Evolutionary conservation across 2,888 invertebrate genomes (phyloP), one percentile per base, ranked within the genome.

Genomic region (Athalia rosae): DNA sequence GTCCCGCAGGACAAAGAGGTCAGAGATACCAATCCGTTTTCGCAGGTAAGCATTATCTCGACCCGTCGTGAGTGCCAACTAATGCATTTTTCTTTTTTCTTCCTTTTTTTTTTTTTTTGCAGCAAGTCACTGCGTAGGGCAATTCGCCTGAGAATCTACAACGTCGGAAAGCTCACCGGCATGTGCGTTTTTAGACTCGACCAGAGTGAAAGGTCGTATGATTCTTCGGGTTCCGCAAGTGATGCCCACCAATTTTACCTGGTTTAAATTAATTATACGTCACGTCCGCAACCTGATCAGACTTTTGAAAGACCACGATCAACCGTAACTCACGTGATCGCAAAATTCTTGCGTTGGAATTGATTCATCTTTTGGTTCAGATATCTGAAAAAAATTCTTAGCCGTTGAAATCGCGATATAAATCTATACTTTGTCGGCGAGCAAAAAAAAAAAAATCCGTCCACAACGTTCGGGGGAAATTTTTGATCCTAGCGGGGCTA

Each of bases 121-220:
- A 45, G 71, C 71, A 41, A 71, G 71, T 71, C 71, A 71, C 71
- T 56, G 71, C 71, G 71, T 71, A 71, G 58, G 71, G 71, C 71
- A 71, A 71, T 71, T 71, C 58, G 71, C 71, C 45, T 71, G 58
- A 43, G 56, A 71, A 13, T 58, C 71, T 58, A 58, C 43, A n/a
- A 58, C 58, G 45, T 58, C 45, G 58, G 45, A 15, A 43, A 43
- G 28, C 43, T 71, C 58, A 45, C 69, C 28, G 28, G 28, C 28
- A 28, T 2, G 28, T 28, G 28, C 43, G 67, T 50, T 28, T 28
- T 67, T 67, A 41, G 2, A 7, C 41, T 3, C 56, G 58, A 56
- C 28, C 43, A 71, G 13, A 69, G 56, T 58, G 69, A 43, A 58
- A 13, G 58, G 13, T 71, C 56, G 13, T 45, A 45, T 71, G 71